Base-by-base conservation (phyloP, 2,797 vertebrate genomes). In the Denticeps clupeoides region DNA sequence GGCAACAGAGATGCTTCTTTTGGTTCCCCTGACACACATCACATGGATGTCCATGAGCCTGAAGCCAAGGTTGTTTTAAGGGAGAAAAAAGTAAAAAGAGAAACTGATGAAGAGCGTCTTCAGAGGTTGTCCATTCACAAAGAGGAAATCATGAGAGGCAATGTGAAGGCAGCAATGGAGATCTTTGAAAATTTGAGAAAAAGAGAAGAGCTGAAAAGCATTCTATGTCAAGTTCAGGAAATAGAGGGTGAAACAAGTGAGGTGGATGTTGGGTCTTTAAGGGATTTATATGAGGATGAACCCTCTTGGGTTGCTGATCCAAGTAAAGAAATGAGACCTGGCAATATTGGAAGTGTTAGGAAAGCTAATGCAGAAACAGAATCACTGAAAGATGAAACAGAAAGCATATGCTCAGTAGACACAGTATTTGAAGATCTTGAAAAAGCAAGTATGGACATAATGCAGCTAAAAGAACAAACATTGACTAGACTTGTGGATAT, bases 381-480 rank as follows among this genome's bases (percentile, higher is more conserved):
- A 53, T 55, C 62, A 11, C 46, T 42, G 28, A 85, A 76, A 1
- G 81, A 82, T 19, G 86, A 87, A 1, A 7, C 75, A 3, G 83
- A 88, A 47, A 80, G 81, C 1, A 64, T 77, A 26, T 74, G 82
- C 2, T 88, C 88, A 0, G 69, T 96, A 75, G 83, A 88, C n/a
- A 63, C 85, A 43, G 87, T 83, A 41, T 97, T 90, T 26, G 93
- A 86, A 58, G 90, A 97, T 62, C 80, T 97, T 33, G 90, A 92
- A 47, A 73, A 83, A 65, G 91, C 91, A 13, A 93, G 91, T 59
- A 75, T 80, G 22, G 91, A 94, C 63, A 93, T 99, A 22, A 83
- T 85, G 24, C 71, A 68, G 60, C 75, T 99, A 53, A 97, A 94
- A 69, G 89, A 97, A 54, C 91, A 97, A 68, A 99, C 91, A 0